Conservation (phyloP, 2,797 vertebrate species). For the Brachymystax lenok region DNA sequence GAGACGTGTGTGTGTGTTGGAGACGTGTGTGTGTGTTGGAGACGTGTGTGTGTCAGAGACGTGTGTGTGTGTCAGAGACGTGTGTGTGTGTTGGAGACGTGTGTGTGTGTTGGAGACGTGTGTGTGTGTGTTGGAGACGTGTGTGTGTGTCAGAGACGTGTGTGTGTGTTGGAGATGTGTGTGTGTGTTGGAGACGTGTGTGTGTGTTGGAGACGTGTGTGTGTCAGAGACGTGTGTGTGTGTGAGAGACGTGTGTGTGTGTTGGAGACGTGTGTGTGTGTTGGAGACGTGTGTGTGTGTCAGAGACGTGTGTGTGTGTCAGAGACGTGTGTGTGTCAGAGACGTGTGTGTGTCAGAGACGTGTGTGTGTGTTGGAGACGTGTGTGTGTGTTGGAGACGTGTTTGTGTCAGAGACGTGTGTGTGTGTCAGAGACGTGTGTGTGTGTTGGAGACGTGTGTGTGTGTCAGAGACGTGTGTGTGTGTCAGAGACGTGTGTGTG, state of each 20-base stretch:
- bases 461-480: conserved; percentile 33
- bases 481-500: background rate
- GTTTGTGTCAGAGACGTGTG: background rate
- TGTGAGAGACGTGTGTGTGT: conserved; percentile 50
- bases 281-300: conserved; percentile 87
- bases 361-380: background rate
- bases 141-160: conserved; percentile 65
- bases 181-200: background rate
- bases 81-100: conserved; percentile 24
- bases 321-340: conserved; percentile 67
- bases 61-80: background rate
- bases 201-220: background rate
- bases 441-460: conserved; percentile 23
- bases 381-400: conserved; percentile 47
- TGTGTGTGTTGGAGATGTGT: conserved; percentile 60
- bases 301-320: conserved; percentile 81
- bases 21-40: conserved; percentile 70
- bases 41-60: too few species aligned
- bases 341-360: conserved; percentile 69
- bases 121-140: background rate
- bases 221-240: conserved; percentile 71
- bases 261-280: conserved; percentile 44
- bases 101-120: too few species aligned
- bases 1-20: conserved; percentile 81
- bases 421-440: too few species aligned